phyloP scores from a whole-genome alignment of 2,888 invertebrate genomes.

The Acrocyrtus sp. region DNA sequence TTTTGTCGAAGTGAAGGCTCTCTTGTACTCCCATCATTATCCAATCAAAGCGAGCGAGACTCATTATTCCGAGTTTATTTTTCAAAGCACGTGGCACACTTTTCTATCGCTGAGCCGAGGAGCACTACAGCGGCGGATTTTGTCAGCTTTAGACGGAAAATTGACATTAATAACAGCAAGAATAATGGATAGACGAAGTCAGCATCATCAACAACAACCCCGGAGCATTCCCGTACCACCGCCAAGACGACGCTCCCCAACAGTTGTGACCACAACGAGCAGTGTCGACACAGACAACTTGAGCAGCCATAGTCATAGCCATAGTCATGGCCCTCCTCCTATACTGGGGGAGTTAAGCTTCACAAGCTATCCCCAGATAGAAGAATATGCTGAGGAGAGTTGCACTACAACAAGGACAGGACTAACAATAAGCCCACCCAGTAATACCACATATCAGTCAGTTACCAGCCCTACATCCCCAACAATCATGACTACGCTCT shows the following conservation, averaged over 20 bases:
- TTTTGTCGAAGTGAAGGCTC: too few species aligned
- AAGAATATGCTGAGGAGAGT: too few species aligned
- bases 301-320: too few species aligned
- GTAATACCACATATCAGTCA: neutral
- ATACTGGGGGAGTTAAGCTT: neutral
- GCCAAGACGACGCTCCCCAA: slow-evolving; percentile 23
- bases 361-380: neutral
- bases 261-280: slow-evolving; percentile 35
- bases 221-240: slow-evolving; percentile 22
- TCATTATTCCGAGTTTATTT: too few species aligned
- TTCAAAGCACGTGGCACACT: too few species aligned
- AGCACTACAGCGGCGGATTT: too few species aligned
- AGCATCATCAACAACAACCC: slow-evolving; percentile 5
- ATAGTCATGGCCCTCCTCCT: neutral
- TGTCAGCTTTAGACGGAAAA: too few species aligned
- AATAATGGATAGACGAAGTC: slow-evolving; percentile 18
- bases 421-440: slow-evolving; percentile 21
- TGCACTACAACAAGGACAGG: slow-evolving; percentile 22
- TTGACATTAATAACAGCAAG: neutral
- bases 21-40: neutral
- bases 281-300: too few species aligned
- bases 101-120: too few species aligned
- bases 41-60: too few species aligned
- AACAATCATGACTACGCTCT: slow-evolving; percentile 26
- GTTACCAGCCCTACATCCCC: slow-evolving; percentile 15